Evolutionary conservation across 2,797 vertebrate species (phyloP), one percentile per base, ranked within the genome.

Genomic region (Vireo griseus): DNA sequence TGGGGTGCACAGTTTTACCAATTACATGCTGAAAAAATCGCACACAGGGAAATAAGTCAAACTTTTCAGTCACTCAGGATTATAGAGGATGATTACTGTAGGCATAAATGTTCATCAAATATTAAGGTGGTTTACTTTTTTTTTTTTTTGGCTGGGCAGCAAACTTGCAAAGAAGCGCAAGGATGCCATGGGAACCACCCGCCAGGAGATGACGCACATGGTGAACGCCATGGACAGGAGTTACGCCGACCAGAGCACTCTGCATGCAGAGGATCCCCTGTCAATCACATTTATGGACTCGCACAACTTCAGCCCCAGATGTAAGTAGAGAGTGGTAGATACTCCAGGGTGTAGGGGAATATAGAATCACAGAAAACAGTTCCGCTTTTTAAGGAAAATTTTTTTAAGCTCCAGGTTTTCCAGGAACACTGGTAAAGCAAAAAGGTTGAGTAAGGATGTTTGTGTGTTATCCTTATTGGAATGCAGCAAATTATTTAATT

Each of bases 201-300:
- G 99, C 11, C 99, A 99, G 97, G 99, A 99, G 97, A 99, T 99
- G 99, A 99, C 99, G 0, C 99, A 99, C 96, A 99, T 99, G 99
- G 99, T 99, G 94, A 99, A 99, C 6, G 99, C 99, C 2, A 99
- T 99, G 99, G 99, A 99, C 76, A 98, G 99, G 84, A 99, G 99
- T 94, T 99, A 99, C 0, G 99, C 99, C 1, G 99, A 99, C 96
- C 99, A 99, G 97, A 99, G 99, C 98, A 99, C 99, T 7, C 97
- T 99, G 83, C 99, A 99, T 19, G 99, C 98, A 5, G 99, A 99
- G 50, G 99, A 99, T 91, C 99, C 99, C 6, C 98, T 99, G 95
- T 99, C 99, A 40, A 98, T 99, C 96, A 99, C 99, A 2, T 99
- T 99, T 94, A 99, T 99, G 99, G 99, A 99, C 97, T 99, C 99